Conservation (phyloP, 2,797 vertebrate species). For the Anguilla obscura region DNA sequence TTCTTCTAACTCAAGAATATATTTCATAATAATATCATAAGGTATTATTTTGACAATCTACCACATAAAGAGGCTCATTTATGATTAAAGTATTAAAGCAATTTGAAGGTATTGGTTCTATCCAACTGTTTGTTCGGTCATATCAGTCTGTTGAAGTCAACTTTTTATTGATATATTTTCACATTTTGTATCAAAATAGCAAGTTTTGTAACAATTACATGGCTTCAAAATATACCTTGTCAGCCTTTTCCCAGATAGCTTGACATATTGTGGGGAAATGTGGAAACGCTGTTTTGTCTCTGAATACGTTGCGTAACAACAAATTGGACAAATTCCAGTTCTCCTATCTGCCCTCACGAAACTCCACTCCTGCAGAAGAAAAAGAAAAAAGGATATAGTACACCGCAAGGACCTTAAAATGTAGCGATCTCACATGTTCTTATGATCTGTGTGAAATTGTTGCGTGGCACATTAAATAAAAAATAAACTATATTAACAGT, state of each 20-base stretch:
- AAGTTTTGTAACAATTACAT: not conserved
- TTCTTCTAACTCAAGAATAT: not conserved
- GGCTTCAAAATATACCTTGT: not conserved
- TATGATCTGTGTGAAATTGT: not conserved
- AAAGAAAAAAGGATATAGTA: not conserved
- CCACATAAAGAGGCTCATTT: not conserved
- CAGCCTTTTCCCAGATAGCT: not conserved
- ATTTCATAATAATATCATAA: not conserved
- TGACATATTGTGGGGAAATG: not conserved
- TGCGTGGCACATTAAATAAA: not conserved
- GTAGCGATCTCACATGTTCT: not conserved
- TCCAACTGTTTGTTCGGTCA: not conserved
- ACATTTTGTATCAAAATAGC: not conserved
- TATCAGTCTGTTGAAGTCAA: not conserved
- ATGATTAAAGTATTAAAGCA: not conserved
- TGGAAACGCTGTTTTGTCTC: not conserved
- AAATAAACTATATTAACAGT: slow-evolving; percentile 1
- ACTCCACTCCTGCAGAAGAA: not conserved
- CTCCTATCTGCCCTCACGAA: not conserved
- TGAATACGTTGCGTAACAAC: not conserved
- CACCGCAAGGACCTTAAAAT: not conserved
- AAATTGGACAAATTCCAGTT: not conserved
- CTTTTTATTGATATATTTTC: not conserved
- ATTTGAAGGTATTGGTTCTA: not conserved
- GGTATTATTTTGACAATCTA: not conserved